Base-by-base conservation (phyloP, 2,113 vertebrate genomes). In the Ciconia boyciana region DNA sequence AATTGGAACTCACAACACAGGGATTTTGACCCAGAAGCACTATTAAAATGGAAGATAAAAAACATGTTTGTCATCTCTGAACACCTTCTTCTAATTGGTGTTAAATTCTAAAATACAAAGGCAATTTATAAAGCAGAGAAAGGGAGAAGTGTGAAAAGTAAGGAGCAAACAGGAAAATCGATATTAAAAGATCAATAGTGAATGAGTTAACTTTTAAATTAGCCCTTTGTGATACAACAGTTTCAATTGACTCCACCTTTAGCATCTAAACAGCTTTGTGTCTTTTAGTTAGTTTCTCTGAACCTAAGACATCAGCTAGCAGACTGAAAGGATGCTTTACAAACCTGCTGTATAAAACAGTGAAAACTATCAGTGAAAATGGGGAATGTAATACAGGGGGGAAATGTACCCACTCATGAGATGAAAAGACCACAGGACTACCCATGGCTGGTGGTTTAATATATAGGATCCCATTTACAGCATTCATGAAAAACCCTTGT, bases 81-180 rank as follows among this genome's bases (percentile, higher is more conserved):
- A 95, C 82, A 75, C 58, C 69, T 86, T 92, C 55, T 55, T 84
- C 83, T 96, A 97, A 97, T 90, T 95, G 95, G 75, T 90, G 95
- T 92, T 93, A 92, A 92, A 89, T 57, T 65, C 70, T 46, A 76
- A 87, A 91, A 94, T 80, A 74, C n/a, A 69, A 81, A 79, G 62
- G 68, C 62, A 49, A 69, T 66, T 95, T 94, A 93, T 95, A 85
- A 92, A 84, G 74, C 46, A 74, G 86, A 82, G 89, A 87, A 87
- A 51, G 48, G n/a, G 51, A 93, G 54, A 94, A 75, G 62, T 65
- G 84, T 81, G 80, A 93, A 95, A 95, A 92, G 55, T 83, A 81
- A 81, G 81, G 51, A 78, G 68, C 54, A 74, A 94, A 91, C 69
- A 69, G 66, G 29, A 94, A 94, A 89, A 83, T 93, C 90, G 71